phyloP scores from a whole-genome alignment of 1,140 invertebrate species.

The Bombus impatiens region DNA sequence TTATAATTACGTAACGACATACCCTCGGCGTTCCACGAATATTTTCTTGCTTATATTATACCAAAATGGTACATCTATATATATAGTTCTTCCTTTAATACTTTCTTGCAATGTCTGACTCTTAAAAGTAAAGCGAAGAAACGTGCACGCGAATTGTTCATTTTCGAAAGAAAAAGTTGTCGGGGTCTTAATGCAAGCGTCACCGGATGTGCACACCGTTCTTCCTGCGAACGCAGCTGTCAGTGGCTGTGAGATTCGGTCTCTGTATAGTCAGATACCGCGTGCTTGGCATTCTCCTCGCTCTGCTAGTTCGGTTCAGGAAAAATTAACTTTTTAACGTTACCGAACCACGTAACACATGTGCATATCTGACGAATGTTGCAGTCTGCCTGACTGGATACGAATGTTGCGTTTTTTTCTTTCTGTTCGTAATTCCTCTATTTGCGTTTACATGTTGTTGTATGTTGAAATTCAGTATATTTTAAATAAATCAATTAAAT shows the following conservation, averaged over 20 bases:
- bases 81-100: background rate
- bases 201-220: constrained; percentile 35
- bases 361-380: background rate
- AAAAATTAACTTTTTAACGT: constrained; percentile 33
- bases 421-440: too few species aligned
- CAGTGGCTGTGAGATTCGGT: constrained; percentile 11
- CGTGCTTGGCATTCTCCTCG: constrained; percentile 21
- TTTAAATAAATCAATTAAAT: too few species aligned
- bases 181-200: background rate
- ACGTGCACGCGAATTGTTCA: background rate
- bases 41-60: too few species aligned
- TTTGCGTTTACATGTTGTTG: too few species aligned
- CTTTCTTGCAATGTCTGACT: background rate
- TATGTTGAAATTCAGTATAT: too few species aligned
- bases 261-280: background rate
- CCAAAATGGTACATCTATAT: background rate
- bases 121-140: background rate
- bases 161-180: constrained; percentile 25
- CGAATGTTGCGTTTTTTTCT: background rate
- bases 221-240: constrained; percentile 32
- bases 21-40: too few species aligned
- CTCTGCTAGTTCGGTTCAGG: background rate
- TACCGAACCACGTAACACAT: background rate
- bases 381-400: background rate
- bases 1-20: background rate